phyloP scores from a whole-genome alignment of 2,113 vertebrate species.

The Gila orcuttii region DNA sequence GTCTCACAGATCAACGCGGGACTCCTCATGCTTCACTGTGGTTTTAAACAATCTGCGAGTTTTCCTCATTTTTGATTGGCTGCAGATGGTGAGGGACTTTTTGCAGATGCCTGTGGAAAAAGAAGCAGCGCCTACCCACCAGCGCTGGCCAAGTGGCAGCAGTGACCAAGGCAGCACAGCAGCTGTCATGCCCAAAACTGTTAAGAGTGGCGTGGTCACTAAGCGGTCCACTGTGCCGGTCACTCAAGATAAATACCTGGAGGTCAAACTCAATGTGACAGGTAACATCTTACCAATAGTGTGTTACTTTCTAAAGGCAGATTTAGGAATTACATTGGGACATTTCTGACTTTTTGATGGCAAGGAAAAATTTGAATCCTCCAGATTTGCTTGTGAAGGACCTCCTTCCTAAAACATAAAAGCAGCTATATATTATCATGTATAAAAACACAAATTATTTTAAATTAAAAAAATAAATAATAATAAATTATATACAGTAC shows the following conservation, averaged over 20 bases:
- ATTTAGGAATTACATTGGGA: too few species aligned
- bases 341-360: too few species aligned
- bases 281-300: conserved; percentile 72
- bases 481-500: too few species aligned
- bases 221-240: conserved; percentile 89
- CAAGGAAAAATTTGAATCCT: too few species aligned
- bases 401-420: too few species aligned
- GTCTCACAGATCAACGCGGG: conserved; percentile 84
- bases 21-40: conserved; percentile 93
- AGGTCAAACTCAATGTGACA: conserved; percentile 95
- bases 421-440: too few species aligned
- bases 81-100: conserved; percentile 88
- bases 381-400: too few species aligned
- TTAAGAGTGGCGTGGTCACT: conserved; percentile 94
- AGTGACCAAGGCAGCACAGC: conserved; percentile 65
- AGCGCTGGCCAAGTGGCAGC: conserved; percentile 66
- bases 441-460: too few species aligned
- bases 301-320: not conserved
- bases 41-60: conserved; percentile 96
- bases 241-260: conserved; percentile 84
- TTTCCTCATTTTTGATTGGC: conserved; percentile 96
- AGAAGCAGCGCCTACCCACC: conserved; percentile 48
- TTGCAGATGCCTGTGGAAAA: conserved; percentile 80
- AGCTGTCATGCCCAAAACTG: conserved; percentile 84
- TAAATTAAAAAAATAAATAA: too few species aligned